phyloP scores from a whole-genome alignment of 2,113 vertebrate species.

The Mola mola region DNA sequence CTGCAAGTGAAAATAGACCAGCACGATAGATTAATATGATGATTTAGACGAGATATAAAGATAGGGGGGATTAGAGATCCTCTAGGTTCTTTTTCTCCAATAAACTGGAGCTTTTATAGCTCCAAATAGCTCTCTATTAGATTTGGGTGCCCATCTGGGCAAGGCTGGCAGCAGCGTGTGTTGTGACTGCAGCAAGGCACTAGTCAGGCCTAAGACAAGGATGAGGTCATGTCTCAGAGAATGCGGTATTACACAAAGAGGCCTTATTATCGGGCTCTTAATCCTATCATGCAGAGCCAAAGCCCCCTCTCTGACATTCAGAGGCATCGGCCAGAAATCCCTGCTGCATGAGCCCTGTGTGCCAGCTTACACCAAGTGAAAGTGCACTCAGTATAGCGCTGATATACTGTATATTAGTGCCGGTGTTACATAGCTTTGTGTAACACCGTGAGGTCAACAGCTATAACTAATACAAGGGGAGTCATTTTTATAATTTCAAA shows the following conservation, averaged over 20 bases:
- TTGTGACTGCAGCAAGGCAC: slow-evolving; percentile 70
- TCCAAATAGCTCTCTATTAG: slow-evolving; percentile 80
- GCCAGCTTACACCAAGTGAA: slow-evolving; percentile 33
- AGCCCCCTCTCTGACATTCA: slow-evolving; percentile 60
- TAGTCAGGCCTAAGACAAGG: slow-evolving; percentile 72
- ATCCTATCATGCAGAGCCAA: slow-evolving; percentile 75
- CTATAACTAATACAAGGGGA: too few relatives aligned
- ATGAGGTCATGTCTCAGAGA: slow-evolving; percentile 83
- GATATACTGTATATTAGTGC: not conserved
- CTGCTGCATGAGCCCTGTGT: slow-evolving; percentile 27
- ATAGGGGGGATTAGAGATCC: slow-evolving; percentile 69
- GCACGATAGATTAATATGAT: slow-evolving; percentile 66
- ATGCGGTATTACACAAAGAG: slow-evolving; percentile 74
- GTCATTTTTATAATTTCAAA: too few relatives aligned
- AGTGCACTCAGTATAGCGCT: slow-evolving; percentile 9
- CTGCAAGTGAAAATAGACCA: slow-evolving; percentile 52
- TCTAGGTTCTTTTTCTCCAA: slow-evolving; percentile 65
- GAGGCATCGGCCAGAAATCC: slow-evolving; percentile 41
- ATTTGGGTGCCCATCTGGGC: slow-evolving; percentile 79
- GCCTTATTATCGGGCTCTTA: slow-evolving; percentile 73
- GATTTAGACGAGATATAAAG: slow-evolving; percentile 66
- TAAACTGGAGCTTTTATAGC: slow-evolving; percentile 70
- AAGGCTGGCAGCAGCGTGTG: slow-evolving; percentile 70
- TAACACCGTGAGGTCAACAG: too few relatives aligned
- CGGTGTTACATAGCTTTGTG: too few relatives aligned